phyloP scores from a whole-genome alignment of 2,797 vertebrate species.

The Austrolebias charrua region DNA sequence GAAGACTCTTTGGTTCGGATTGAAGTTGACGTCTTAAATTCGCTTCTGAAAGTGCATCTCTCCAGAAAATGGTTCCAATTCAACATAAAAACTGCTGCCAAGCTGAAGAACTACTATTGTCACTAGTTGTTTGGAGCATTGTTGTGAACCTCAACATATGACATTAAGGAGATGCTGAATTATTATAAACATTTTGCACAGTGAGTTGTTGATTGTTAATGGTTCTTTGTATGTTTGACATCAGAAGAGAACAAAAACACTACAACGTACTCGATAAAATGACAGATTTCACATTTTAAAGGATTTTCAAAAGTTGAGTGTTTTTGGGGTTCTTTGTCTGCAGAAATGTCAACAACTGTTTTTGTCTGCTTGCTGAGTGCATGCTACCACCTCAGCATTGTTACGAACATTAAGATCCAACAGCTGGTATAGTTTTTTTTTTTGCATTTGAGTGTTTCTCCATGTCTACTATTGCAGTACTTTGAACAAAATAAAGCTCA shows the following conservation, averaged over 20 bases:
- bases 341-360: conserved; percentile 63
- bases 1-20: conserved; percentile 8
- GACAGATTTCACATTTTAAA: conserved; percentile 23
- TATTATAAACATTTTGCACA: neutral
- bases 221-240: neutral
- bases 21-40: neutral
- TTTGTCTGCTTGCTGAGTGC: conserved; percentile 13
- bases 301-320: conserved; percentile 32
- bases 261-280: conserved; percentile 26
- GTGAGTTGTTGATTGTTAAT: neutral
- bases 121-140: neutral
- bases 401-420: conserved; percentile 36
- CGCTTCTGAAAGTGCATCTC: neutral
- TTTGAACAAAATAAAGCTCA: conserved; percentile 25
- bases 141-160: neutral
- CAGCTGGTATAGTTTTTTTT: conserved; percentile 24
- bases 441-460: conserved; percentile 34
- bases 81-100: neutral
- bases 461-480: conserved; percentile 28
- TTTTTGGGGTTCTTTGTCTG: conserved; percentile 47
- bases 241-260: conserved; percentile 10
- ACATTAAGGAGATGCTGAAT: neutral
- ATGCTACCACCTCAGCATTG: conserved; percentile 27
- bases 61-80: neutral
- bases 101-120: too few relatives aligned